Base-by-base conservation (phyloP, 1,140 invertebrate genomes). In the Zaprionus ornatus region DNA sequence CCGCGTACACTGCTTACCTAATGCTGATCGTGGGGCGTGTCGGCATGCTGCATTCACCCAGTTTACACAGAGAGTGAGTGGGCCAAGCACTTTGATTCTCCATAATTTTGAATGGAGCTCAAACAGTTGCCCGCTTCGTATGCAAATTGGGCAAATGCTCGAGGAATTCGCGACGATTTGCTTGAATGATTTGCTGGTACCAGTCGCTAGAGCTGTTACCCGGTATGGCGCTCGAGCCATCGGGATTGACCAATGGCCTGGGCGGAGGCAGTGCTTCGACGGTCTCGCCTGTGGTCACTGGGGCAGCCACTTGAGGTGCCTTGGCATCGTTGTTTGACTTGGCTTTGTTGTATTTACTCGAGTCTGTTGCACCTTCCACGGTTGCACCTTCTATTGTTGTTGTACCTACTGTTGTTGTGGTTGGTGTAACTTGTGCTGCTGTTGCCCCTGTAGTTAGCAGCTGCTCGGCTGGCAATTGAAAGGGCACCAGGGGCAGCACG, bases 111-210 rank as follows among this genome's bases (percentile, higher is more conserved):
- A 12, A 4, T 56, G 37, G 40, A 35, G 21, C 48, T 71, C n/a
- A 62, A 29, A 70, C 74, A 64, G 65, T 84, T 62, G 68, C 72
- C 71, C 45, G 45, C 17, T 50, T 23, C 19, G 60, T 57, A 54
- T 64, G 79, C 42, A 88, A 77, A 37, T 85, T 81, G 25, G 85
- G 85, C 60, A 88, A 72, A 74, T 90, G 73, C 63, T 83, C 56
- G 45, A 91, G 81, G 77, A 91, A 91, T 66, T 91, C 83, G 65
- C 81, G 81, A 70, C 88, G 88, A 88, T 87, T 91, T 59, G 84
- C 80, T 52, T 82, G 65, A 79, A 91, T 82, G 65, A 83, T 78
- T 87, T 64, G 66, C 57, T 87, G 79, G 50, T 91, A 90, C 88
- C 88, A 91, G 68, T 65, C 75, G 48, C 63, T 67, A 13, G 57